Evolutionary conservation across 2,888 invertebrate genomes (phyloP).

Genomic region (Ferdinandea cuprea): DNA sequence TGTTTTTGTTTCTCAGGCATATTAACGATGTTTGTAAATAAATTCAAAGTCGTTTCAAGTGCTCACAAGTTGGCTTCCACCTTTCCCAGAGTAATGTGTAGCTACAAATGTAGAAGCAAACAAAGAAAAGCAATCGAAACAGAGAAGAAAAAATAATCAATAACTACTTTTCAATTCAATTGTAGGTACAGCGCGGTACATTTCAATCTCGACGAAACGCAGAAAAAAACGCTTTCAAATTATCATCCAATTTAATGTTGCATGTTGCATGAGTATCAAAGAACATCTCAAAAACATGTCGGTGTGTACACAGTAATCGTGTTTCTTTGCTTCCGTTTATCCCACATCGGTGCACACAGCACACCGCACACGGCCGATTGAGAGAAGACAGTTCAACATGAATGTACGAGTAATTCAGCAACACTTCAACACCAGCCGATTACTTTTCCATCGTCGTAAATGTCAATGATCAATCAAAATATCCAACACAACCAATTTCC

Average conservation of each 20-base stretch:
- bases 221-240: constrained; percentile 52
- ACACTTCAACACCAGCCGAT: constrained; percentile 72
- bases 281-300: constrained; percentile 65
- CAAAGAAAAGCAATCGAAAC: constrained; percentile 21
- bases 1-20: constrained; percentile 64
- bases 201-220: constrained; percentile 49
- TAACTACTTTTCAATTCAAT: constrained; percentile 54
- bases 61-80: constrained; percentile 47
- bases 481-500: constrained; percentile 76
- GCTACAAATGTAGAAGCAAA: constrained; percentile 19
- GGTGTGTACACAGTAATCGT: constrained; percentile 62
- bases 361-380: not conserved
- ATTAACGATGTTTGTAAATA: constrained; percentile 59
- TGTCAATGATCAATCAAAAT: constrained; percentile 81
- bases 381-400: constrained; percentile 41
- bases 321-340: constrained; percentile 66
- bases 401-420: constrained; percentile 60
- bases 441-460: constrained; percentile 77
- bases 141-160: constrained; percentile 43
- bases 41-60: constrained; percentile 48
- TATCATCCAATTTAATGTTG: constrained; percentile 68
- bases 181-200: constrained; percentile 55
- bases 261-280: constrained; percentile 63
- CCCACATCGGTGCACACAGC: constrained; percentile 10
- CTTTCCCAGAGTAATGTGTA: constrained; percentile 49